These are phyloP conservation scores for Bombus confusus DNA, from an alignment of 1,140 invertebrate genomes.

Conservation along the genomic window DNA sequence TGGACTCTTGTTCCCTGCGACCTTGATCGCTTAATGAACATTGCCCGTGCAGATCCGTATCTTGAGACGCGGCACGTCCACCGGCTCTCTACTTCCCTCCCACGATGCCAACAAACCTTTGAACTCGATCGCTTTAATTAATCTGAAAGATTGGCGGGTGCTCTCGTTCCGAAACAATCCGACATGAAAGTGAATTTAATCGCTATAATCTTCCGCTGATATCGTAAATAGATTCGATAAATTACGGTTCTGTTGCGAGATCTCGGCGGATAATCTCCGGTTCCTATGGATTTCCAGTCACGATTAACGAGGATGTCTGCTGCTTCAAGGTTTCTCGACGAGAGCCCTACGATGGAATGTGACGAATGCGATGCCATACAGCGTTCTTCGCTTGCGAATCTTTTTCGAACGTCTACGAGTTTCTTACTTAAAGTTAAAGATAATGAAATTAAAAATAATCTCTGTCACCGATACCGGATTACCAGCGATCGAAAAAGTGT, in stretches of 20 bases:
- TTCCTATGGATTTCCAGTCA: background rate
- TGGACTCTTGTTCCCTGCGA: background rate
- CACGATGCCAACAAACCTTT: constrained; percentile 19
- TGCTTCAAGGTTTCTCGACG: background rate
- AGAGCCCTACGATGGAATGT: background rate
- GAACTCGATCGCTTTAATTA: constrained; percentile 41
- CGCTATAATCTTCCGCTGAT: background rate
- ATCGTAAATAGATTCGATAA: constrained; percentile 34
- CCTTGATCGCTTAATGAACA: constrained; percentile 51
- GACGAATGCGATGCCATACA: background rate
- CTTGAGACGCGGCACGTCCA: constrained; percentile 22
- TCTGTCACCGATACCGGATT: no score
- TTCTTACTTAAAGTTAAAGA: no score
- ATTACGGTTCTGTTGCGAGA: background rate
- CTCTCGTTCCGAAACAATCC: background rate
- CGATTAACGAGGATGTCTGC: background rate
- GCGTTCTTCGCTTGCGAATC: background rate
- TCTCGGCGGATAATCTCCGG: background rate
- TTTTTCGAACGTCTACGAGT: background rate
- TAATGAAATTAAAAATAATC: no score
- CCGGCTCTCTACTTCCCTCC: no score
- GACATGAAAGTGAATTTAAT: constrained; percentile 24
- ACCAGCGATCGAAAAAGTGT: no score
- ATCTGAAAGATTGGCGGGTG: background rate
- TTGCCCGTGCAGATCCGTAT: constrained; percentile 32